These are phyloP conservation scores for Rotaria sp. DNA, from an alignment of 2,888 invertebrate genomes.

Conservation along the genomic window DNA sequence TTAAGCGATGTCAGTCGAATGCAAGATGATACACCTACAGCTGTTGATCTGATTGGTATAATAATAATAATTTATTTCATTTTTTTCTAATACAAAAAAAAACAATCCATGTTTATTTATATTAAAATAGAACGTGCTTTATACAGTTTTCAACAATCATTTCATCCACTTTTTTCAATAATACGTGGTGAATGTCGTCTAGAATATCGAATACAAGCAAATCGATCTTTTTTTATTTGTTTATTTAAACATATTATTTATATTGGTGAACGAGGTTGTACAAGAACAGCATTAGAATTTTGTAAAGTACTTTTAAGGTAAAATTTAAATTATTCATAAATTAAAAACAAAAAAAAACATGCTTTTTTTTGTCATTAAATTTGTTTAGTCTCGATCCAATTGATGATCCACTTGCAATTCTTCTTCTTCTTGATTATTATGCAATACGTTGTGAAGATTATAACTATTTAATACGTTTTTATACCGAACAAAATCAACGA, in stretches of 20 bases:
- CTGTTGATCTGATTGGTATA: constrained; percentile 66
- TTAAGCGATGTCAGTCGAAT: constrained; percentile 71
- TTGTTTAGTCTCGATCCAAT: constrained; percentile 51
- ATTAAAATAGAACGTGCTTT: constrained; percentile 65
- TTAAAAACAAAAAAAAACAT: not conserved
- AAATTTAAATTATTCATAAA: constrained; percentile 24
- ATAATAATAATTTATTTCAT: not conserved
- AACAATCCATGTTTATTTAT: not conserved
- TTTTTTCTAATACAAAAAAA: not conserved
- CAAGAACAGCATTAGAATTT: constrained; percentile 76
- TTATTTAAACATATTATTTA: constrained; percentile 73
- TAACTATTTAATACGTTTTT: constrained; percentile 63
- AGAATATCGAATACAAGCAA: constrained; percentile 72
- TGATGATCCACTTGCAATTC: constrained; percentile 53
- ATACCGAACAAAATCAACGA: constrained; percentile 55
- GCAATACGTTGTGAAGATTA: constrained; percentile 69
- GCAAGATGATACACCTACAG: constrained; percentile 71
- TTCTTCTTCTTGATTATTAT: constrained; percentile 73
- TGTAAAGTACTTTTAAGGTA: constrained; percentile 69
- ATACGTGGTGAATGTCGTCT: constrained; percentile 68
- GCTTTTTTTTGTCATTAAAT: not conserved
- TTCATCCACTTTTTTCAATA: constrained; percentile 73
- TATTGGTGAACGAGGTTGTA: constrained; percentile 72
- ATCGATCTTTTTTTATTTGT: constrained; percentile 71
- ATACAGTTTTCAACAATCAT: constrained; percentile 68